A percentile compares a stretch with the other conserved stretches of the same genome.
Evolutionary conservation across 1,140 invertebrate species (phyloP).

Genomic region (Trichonephila clavata): DNA sequence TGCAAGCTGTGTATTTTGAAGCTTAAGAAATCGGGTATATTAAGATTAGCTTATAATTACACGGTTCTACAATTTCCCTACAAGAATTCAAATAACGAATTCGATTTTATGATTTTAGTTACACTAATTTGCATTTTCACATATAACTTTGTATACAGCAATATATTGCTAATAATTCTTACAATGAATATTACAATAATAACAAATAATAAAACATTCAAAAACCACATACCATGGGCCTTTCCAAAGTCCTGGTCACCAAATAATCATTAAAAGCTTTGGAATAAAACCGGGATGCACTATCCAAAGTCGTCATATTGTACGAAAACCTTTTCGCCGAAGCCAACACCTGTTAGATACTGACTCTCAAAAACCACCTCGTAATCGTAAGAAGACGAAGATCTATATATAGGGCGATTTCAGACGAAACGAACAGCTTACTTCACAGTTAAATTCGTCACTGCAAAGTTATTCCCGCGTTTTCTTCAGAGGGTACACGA

Average conservation of each 20-base stretch:
- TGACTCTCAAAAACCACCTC: neutral
- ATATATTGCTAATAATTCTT: too few species aligned
- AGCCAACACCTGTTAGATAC: slow-evolving; percentile 3
- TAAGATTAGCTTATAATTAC: too few species aligned
- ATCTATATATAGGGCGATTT: slow-evolving; percentile 31
- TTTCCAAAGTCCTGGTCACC: slow-evolving; percentile 20
- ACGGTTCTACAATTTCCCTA: too few species aligned
- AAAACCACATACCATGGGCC: slow-evolving; percentile 14
- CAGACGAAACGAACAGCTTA: neutral
- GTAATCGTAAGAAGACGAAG: neutral
- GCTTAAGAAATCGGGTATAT: too few species aligned
- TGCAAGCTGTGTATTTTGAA: too few species aligned
- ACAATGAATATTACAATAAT: too few species aligned
- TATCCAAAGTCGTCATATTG: slow-evolving; percentile 26
- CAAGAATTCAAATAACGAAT: too few species aligned
- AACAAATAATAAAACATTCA: too few species aligned
- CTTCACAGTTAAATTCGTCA: slow-evolving; percentile 27
- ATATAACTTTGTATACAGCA: too few species aligned
- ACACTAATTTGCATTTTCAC: too few species aligned
- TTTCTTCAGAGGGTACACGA: neutral
- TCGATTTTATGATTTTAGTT: too few species aligned
- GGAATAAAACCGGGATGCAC: slow-evolving; percentile 31
- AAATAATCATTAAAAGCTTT: slow-evolving; percentile 45
- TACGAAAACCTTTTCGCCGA: neutral
- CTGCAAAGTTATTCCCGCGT: slow-evolving; percentile 11